Base-by-base conservation (phyloP, 2,888 invertebrate species). In the Himalopsyche tibetana region DNA sequence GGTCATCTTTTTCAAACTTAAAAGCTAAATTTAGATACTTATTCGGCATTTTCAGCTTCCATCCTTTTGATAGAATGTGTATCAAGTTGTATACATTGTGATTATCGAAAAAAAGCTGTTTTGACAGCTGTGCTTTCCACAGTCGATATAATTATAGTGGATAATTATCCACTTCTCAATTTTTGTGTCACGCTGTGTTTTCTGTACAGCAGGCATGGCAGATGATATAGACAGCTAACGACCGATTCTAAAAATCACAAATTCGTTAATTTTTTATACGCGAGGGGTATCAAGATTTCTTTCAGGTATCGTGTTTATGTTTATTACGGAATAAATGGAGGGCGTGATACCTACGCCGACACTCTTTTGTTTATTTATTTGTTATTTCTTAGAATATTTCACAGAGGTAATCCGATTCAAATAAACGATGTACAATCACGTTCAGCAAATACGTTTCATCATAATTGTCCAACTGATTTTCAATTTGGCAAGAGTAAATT, bases 291-390 rank as follows among this genome's bases (percentile, higher is more conserved):
- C 63, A 63, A 63, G 63, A 28, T 19, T 19, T 63, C 63, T 8
- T 9, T 19, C 11, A 9, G 63, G 63, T 63, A 28, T 63, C 63
- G 63, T 19, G 63, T 63, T 63, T 19, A n/a, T 63, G 63, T 63
- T 63, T 63, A 63, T 63, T 63, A 63, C 63, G n/a, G 63, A 63
- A 63, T 28, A 63, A 63, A 63, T 63, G 63, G 63, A 63, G 63
- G 63, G 19, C 19, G 63, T 19, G 28, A 63, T 63, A 63, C 63
- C 63, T 63, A 63, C 19, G 19, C 63, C 0, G 28, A 19, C 19
- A 6, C 63, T 28, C 19, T 19, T 28, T 63, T 63, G 19, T 19
- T 56, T 56, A 55, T 56, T 63, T 63, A 19, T 63, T 63, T 63
- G 19, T 63, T 63, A 63, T 63, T 63, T 63, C 63, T 11, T 19